Percentiles rank a stretch among this genome's conserved stretches.
Evolutionary conservation across 2,888 invertebrate species (phyloP).

Genomic region (Volucella zonaria): DNA sequence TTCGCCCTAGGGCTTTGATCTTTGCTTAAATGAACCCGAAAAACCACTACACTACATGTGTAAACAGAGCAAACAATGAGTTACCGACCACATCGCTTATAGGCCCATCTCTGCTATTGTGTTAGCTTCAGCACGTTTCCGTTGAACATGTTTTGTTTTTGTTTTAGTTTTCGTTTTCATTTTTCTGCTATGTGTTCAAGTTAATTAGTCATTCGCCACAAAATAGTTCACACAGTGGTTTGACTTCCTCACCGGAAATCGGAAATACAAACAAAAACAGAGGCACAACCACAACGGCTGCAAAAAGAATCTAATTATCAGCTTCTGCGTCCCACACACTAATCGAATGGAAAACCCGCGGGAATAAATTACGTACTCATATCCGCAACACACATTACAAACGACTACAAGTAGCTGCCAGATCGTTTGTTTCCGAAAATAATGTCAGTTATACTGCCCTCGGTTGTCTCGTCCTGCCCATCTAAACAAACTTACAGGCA

Average conservation of each 20-base stretch:
- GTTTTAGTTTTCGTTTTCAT: neutral
- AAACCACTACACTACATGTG: neutral
- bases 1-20: neutral
- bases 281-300: neutral
- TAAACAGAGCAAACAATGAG: neutral
- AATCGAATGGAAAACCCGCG: neutral
- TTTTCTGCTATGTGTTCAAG: conserved; percentile 20
- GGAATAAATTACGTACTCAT: neutral
- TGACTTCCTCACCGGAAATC: conserved; percentile 21
- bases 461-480: too few species aligned
- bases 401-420: conserved; percentile 7
- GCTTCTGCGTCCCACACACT: neutral
- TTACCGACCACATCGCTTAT: conserved; percentile 3
- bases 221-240: conserved; percentile 54
- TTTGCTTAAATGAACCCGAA: neutral
- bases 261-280: conserved; percentile 12
- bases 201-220: conserved; percentile 56
- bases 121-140: neutral
- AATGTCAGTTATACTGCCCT: neutral
- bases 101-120: neutral
- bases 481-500: neutral
- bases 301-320: conserved; percentile 28
- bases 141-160: neutral
- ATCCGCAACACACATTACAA: neutral
- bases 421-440: conserved; percentile 2